A percentile compares a stretch with the other conserved stretches of the same genome.
These are phyloP conservation scores for Drosophila sturtevanti DNA, from an alignment of 1,140 invertebrate genomes.

Conservation along the genomic window DNA sequence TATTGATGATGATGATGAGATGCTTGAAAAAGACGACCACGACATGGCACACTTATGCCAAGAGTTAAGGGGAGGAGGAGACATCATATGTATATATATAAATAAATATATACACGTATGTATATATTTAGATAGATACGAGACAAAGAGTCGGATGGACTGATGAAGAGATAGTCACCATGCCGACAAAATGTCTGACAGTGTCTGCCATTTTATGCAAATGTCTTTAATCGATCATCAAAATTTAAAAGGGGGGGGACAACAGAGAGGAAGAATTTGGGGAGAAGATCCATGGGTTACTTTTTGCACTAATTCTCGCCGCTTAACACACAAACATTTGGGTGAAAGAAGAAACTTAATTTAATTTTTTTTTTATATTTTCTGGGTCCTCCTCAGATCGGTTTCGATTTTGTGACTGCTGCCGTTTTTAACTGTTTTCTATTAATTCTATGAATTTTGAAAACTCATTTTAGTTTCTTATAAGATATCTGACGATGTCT, in stretches of 20 bases:
- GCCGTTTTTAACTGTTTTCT: conserved; percentile 52
- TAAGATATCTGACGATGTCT: conserved; percentile 11
- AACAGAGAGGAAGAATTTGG: neutral
- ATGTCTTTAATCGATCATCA: conserved; percentile 62
- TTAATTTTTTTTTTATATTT: neutral
- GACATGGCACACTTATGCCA: conserved; percentile 52
- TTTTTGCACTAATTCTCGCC: conserved; percentile 56
- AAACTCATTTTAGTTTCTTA: conserved; percentile 70
- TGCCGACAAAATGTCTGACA: conserved; percentile 58
- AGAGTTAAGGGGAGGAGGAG: neutral
- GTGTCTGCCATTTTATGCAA: conserved; percentile 66
- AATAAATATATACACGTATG: too few species aligned
- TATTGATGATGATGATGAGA: conserved; percentile 51
- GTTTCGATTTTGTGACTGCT: conserved; percentile 39
- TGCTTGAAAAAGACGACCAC: conserved; percentile 33
- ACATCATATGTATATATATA: too few species aligned
- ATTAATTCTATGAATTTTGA: conserved; percentile 69
- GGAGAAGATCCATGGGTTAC: neutral
- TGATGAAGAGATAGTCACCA: conserved; percentile 13
- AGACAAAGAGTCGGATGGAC: conserved; percentile 1
- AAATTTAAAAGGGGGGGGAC: neutral
- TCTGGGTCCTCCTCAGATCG: neutral
- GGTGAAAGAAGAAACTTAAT: conserved; percentile 65
- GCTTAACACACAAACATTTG: neutral
- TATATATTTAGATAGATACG: neutral